These are phyloP conservation scores for Smittia aterrima DNA, from an alignment of 2,888 invertebrate species.

Conservation along the genomic window DNA sequence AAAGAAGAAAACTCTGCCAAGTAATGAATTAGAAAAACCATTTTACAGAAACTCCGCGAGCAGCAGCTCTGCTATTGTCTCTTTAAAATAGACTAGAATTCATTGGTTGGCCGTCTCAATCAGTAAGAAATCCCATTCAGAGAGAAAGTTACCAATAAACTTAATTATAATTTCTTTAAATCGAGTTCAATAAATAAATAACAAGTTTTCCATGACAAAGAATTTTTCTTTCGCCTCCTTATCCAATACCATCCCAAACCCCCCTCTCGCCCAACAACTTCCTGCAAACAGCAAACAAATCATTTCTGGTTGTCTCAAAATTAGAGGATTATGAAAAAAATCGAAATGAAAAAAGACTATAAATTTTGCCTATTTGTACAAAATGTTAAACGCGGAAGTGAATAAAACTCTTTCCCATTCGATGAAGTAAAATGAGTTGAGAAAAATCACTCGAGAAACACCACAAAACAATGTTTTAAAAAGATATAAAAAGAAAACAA, in stretches of 20 bases:
- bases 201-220: not conserved
- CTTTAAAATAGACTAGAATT: no score
- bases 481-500: slow-evolving; percentile 15
- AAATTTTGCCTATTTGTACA: slow-evolving; percentile 36
- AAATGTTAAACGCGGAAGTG: slow-evolving; percentile 13
- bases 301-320: slow-evolving; percentile 26
- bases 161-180: no score
- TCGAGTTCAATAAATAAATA: no score
- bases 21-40: no score
- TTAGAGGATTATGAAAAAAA: not conserved
- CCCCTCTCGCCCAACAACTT: not conserved
- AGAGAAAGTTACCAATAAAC: no score
- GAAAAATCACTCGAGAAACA: not conserved
- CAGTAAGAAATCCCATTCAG: no score
- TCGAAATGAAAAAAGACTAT: slow-evolving; percentile 32
- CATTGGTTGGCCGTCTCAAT: no score
- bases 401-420: not conserved
- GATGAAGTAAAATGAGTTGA: not conserved
- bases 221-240: not conserved
- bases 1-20: no score
- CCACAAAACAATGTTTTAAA: slow-evolving; percentile 16
- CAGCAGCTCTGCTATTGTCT: no score
- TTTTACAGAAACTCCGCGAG: no score
- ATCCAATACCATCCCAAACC: not conserved
- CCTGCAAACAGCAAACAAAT: not conserved